Base-by-base conservation (phyloP, 1,140 invertebrate genomes). In the Holcopasites calliopsidis region DNA sequence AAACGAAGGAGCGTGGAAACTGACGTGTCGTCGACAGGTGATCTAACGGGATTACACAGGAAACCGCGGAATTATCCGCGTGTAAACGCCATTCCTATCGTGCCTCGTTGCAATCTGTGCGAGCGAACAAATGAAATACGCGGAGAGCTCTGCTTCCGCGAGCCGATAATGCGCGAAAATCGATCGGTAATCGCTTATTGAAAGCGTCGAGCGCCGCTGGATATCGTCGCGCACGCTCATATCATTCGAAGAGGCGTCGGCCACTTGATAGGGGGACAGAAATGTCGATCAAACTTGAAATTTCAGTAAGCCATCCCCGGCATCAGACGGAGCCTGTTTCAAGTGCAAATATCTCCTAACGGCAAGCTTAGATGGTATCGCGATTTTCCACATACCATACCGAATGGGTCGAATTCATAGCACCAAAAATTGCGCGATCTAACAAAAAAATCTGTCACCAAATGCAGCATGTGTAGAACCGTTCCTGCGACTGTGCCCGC, bases 91-190 rank as follows among this genome's bases (percentile, higher is more conserved):
- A 35, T 35, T n/a, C 18, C 38, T 77, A 76, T 64, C 50, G 21
- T 47, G 40, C n/a, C 18, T 54, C 64, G 21, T 44, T 64, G 21
- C 49, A 80, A 81, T 60, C 64, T 55, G 26, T 11, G 21, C 42
- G 40, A 69, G 62, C 75, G 77, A 82, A 74, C 52, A 74, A 47
- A n/a, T 52, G 31, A n/a, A 11, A 52, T 42, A 55, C 47, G 28
- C 8, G 10, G 64, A 13, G 18, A 57, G 23, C n/a, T n/a, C 3
- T 65, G 44, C 7, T 23, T 42, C 31, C 33, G 40, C 31, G 33
- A 11, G 16, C 33, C 23, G 65, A 66, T 68, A 82, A 71, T 16
- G 42, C 13, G 23, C n/a, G 44, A 79, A 74, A 79, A 79, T 82
- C 61, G 33, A 82, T 76, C 49, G 64, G 4, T 21, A 54, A 76